phyloP scores from a whole-genome alignment of 2,888 invertebrate species.

The Leucophora obtusa region DNA sequence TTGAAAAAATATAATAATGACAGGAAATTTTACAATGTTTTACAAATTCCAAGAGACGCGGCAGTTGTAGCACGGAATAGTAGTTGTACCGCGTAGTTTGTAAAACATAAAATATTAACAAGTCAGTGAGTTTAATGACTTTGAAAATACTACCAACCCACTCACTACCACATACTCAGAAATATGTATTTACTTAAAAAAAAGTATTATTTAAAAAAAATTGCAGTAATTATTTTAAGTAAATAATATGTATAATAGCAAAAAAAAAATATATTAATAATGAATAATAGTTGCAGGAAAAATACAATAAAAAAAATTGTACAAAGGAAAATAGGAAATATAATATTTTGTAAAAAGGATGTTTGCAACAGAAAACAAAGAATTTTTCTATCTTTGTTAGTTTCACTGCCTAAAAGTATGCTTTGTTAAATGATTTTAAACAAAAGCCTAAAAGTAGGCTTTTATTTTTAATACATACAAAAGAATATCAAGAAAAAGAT shows the following conservation, averaged over 20 bases:
- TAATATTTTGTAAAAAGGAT: conserved; percentile 55
- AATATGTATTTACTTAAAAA: not conserved
- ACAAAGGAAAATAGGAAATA: conserved; percentile 55
- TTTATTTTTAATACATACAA: not conserved
- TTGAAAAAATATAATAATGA: conserved; percentile 37
- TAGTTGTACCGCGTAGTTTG: not conserved
- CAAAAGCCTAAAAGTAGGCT: conserved; percentile 48
- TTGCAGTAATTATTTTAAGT: conserved; percentile 57
- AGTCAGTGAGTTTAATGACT: conserved; percentile 21
- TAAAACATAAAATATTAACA: conserved; percentile 14
- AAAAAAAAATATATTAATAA: conserved; percentile 34
- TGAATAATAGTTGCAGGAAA: conserved; percentile 53
- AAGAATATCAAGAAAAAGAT: not conserved
- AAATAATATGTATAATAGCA: conserved; percentile 52
- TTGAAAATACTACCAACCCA: not conserved
- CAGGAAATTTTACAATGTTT: conserved; percentile 50
- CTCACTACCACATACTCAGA: not conserved
- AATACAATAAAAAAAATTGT: conserved; percentile 7
- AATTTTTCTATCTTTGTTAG: conserved; percentile 37
- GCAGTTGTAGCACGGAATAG: not conserved
- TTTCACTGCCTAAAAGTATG: conserved; percentile 51
- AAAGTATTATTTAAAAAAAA: conserved; percentile 17
- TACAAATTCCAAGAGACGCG: conserved; percentile 13
- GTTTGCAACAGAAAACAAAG: conserved; percentile 32
- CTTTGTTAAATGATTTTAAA: conserved; percentile 49